Percentiles rank a stretch among this genome's conserved stretches.
These are phyloP conservation scores for Aegypius monachus DNA, from an alignment of 2,113 vertebrate genomes.

Conservation along the genomic window DNA sequence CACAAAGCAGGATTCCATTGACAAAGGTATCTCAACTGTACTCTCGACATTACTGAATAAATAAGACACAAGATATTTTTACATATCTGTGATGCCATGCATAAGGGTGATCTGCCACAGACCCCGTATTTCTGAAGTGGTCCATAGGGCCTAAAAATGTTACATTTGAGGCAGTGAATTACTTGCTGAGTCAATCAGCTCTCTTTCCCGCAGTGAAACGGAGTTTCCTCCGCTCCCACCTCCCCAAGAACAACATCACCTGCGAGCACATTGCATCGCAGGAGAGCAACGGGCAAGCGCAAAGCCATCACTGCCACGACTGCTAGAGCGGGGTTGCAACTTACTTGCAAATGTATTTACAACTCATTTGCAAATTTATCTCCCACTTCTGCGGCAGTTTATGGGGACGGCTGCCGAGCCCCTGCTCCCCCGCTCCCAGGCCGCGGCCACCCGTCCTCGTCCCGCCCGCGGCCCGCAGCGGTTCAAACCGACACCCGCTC, in stretches of 20 bases:
- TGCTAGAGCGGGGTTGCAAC: neutral
- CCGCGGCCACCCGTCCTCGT: neutral
- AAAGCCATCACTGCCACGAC: accelerated
- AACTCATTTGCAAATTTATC: neutral
- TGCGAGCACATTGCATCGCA: accelerated
- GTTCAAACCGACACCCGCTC: neutral
- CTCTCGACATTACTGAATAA: too few species aligned
- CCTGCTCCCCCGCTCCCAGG: neutral
- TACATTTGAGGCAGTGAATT: accelerated
- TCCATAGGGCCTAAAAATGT: neutral
- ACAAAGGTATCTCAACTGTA: accelerated
- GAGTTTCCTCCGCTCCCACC: neutral
- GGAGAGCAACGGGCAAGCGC: accelerated
- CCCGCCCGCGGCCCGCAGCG: neutral
- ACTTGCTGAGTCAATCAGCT: neutral
- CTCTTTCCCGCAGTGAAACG: accelerated
- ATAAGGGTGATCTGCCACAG: accelerated
- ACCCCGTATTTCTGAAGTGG: accelerated
- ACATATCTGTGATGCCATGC: accelerated
- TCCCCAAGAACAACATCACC: neutral
- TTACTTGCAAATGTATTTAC: neutral
- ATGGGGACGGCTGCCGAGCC: neutral
- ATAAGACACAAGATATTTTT: neutral
- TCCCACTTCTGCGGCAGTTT: neutral
- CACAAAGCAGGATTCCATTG: too few species aligned